Conservation (phyloP, 1,140 invertebrate genomes). For the Microvelia longipes region DNA sequence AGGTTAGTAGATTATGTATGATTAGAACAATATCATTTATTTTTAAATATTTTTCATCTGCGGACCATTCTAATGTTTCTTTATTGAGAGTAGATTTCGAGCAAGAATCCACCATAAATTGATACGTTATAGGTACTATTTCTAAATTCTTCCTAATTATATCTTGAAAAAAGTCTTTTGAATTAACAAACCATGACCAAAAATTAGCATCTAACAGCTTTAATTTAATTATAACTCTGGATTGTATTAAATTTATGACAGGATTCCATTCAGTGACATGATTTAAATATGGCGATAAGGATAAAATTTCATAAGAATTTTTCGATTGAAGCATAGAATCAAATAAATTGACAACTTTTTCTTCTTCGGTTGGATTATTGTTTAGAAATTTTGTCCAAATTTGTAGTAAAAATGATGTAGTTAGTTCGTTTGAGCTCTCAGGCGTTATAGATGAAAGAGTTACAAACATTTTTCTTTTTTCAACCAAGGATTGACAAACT, state of each 20-base stretch:
- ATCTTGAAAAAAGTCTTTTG: background rate
- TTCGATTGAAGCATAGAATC: background rate
- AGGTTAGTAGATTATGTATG: background rate
- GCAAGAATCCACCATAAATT: background rate
- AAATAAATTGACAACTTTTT: background rate
- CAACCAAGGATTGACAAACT: background rate
- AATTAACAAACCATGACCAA: background rate
- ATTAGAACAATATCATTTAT: background rate
- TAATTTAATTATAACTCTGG: background rate
- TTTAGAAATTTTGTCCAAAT: background rate
- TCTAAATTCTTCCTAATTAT: background rate
- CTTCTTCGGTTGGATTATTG: background rate
- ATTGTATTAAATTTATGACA: background rate
- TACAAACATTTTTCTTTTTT: background rate
- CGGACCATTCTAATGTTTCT: background rate
- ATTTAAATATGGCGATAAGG: background rate
- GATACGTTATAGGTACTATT: background rate
- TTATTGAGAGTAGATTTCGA: background rate
- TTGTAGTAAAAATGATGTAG: background rate
- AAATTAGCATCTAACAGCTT: background rate
- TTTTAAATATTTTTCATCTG: background rate
- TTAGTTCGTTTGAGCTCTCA: background rate
- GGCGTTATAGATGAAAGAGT: background rate
- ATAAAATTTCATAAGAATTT: background rate
- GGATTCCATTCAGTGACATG: background rate